Conservation (phyloP, 2,113 vertebrate genomes). For the Tenrec ecaudatus region DNA sequence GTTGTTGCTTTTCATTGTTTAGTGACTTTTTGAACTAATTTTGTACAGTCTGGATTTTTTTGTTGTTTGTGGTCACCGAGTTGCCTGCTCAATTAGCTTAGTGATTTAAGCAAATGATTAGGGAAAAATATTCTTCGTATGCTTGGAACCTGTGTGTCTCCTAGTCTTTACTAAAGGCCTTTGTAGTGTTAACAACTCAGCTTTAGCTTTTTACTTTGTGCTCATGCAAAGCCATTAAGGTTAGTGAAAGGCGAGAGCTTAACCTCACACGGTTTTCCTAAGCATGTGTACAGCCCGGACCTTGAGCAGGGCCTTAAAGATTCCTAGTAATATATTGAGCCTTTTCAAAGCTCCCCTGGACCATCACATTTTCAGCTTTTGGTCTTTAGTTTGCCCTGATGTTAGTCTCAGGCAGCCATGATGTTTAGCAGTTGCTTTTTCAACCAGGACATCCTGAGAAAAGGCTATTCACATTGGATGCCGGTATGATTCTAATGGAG, state of each 20-base stretch:
- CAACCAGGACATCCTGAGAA: neutral
- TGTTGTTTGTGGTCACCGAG: too few relatives aligned
- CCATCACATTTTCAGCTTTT: conserved; percentile 26
- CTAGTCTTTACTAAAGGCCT: neutral
- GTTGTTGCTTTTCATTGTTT: neutral
- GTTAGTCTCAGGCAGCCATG: neutral
- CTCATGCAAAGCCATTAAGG: neutral
- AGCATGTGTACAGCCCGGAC: neutral
- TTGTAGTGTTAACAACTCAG: neutral
- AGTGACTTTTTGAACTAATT: conserved; percentile 27
- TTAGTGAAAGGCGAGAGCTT: neutral
- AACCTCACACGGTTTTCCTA: neutral
- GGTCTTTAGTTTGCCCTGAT: neutral
- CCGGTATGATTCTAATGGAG: neutral
- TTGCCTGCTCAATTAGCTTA: neutral
- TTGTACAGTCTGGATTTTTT: neutral
- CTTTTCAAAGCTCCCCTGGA: neutral
- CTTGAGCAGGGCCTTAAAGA: neutral
- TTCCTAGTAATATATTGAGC: neutral
- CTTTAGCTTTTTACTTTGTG: conserved; percentile 16
- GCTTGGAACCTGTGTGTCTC: neutral
- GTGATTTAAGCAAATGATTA: neutral
- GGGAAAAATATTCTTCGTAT: too few relatives aligned
- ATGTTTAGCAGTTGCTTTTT: conserved; percentile 3
- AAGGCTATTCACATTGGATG: neutral